Evolutionary conservation across 1,140 invertebrate species (phyloP).

Genomic region (Drosophila guanche): DNA sequence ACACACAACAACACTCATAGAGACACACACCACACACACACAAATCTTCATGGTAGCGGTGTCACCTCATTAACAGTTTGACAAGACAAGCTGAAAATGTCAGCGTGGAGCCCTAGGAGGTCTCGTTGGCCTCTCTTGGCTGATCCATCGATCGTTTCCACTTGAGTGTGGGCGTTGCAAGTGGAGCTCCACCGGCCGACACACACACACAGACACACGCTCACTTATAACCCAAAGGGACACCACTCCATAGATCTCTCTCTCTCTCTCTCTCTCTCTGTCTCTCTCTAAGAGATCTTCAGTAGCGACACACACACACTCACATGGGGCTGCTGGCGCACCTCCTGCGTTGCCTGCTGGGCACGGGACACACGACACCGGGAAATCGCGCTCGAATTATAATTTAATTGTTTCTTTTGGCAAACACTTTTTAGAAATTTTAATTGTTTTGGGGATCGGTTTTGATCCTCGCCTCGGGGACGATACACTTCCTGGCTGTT

Average conservation of each 20-base stretch:
- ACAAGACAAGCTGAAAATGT: slow-evolving; percentile 45
- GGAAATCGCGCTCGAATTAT: slow-evolving; percentile 36
- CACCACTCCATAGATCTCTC: too few species aligned
- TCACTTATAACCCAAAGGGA: neutral
- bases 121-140: neutral
- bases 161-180: slow-evolving; percentile 40
- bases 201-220: slow-evolving; percentile 16
- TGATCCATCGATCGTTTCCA: slow-evolving; percentile 24
- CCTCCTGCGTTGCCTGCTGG: slow-evolving; percentile 39
- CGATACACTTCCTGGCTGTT: slow-evolving; percentile 2
- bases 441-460: slow-evolving; percentile 48
- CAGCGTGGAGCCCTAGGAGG: slow-evolving; percentile 7
- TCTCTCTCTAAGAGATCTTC: neutral
- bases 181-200: slow-evolving; percentile 24
- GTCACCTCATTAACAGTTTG: slow-evolving; percentile 48
- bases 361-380: slow-evolving; percentile 17
- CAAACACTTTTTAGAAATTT: slow-evolving; percentile 58
- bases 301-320: slow-evolving; percentile 14
- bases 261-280: too few species aligned
- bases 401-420: slow-evolving; percentile 73
- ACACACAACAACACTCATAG: neutral
- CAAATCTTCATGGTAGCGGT: neutral
- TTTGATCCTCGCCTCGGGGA: slow-evolving; percentile 43
- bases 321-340: slow-evolving; percentile 28
- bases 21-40: slow-evolving; percentile 6